Percentiles rank a stretch among this genome's conserved stretches.
Conservation (phyloP, 2,113 vertebrate genomes). For the Gadus chalcogrammus region DNA sequence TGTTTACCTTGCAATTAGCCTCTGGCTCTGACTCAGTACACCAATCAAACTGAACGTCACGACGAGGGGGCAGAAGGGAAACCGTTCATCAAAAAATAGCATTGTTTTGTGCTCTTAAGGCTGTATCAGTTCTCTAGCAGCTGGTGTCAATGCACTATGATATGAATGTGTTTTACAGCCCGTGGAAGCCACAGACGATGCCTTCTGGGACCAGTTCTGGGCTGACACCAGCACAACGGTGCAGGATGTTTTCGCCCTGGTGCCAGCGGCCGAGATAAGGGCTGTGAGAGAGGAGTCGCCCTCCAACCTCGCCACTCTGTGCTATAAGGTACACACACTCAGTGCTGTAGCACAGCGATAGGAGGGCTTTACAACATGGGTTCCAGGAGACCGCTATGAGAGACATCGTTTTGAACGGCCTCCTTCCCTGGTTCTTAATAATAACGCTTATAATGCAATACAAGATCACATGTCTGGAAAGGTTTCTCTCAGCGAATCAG, state of each 20-base stretch:
- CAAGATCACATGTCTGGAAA: constrained; percentile 4
- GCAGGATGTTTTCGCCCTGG: constrained; percentile 96
- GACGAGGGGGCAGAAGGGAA: too few relatives aligned
- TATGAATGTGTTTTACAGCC: constrained; percentile 70
- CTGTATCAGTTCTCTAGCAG: too few relatives aligned
- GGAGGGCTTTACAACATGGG: neutral
- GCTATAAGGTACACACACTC: constrained; percentile 84
- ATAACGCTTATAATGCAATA: neutral
- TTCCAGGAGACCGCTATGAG: neutral
- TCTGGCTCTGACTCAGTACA: neutral
- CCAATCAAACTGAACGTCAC: neutral
- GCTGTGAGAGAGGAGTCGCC: constrained; percentile 96
- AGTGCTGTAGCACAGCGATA: neutral
- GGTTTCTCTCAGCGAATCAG: constrained; percentile 25
- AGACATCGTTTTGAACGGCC: neutral
- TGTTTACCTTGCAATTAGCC: constrained; percentile 55
- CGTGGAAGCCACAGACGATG: constrained; percentile 95
- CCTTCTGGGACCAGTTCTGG: constrained; percentile 99
- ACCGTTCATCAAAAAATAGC: too few relatives aligned
- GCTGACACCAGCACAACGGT: constrained; percentile 92
- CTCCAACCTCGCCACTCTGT: constrained; percentile 95
- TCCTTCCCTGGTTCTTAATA: neutral
- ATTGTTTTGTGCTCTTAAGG: too few relatives aligned
- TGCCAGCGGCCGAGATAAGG: constrained; percentile 96
- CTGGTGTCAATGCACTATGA: too few relatives aligned